phyloP scores from a whole-genome alignment of 2,888 invertebrate genomes.

The Oegoconia quadripuncta region DNA sequence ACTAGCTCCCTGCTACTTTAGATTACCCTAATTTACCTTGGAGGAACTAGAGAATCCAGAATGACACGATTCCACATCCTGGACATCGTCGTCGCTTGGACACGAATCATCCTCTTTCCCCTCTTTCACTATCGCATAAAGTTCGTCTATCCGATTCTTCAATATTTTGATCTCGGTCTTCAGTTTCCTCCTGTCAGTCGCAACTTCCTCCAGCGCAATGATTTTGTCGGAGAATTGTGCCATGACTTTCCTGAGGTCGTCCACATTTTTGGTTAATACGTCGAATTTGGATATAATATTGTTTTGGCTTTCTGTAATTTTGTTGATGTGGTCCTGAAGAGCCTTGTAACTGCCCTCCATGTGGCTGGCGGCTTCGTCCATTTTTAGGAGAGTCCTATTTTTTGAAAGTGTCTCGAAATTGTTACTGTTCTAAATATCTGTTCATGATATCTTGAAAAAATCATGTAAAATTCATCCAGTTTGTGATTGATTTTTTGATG shows the following conservation, averaged over 20 bases:
- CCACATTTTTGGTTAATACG: constrained; percentile 44
- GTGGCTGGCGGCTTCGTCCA: constrained; percentile 31
- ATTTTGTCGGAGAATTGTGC: constrained; percentile 49
- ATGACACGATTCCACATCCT: constrained; percentile 59
- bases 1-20: too few relatives aligned
- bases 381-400: constrained; percentile 15
- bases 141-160: constrained; percentile 55
- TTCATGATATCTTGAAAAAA: constrained; percentile 4
- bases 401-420: neutral
- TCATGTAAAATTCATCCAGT: constrained; percentile 3
- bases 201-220: constrained; percentile 41
- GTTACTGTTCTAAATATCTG: constrained; percentile 1
- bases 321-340: constrained; percentile 47
- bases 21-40: too few relatives aligned
- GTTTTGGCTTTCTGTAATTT: constrained; percentile 45
- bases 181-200: constrained; percentile 40
- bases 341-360: constrained; percentile 33
- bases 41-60: constrained; percentile 63
- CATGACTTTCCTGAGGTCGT: constrained; percentile 43
- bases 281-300: constrained; percentile 52
- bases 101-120: constrained; percentile 55
- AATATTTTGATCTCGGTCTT: constrained; percentile 45
- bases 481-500: constrained; percentile 3
- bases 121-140: constrained; percentile 57
- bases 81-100: constrained; percentile 42